Evolutionary conservation across 2,113 vertebrate genomes (phyloP).

Genomic region (Cebidichthys violaceus): DNA sequence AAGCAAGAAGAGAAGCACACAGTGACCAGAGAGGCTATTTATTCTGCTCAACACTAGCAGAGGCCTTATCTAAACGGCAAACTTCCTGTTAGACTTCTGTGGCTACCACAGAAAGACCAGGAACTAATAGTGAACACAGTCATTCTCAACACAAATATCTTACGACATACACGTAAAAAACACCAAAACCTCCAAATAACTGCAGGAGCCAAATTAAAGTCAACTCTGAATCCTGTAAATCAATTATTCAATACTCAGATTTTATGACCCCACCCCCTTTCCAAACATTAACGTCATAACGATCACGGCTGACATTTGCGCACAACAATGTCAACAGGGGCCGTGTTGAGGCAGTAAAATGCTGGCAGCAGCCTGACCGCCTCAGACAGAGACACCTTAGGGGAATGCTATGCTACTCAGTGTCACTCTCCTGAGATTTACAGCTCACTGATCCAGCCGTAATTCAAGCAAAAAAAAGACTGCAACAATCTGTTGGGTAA

Average conservation of each 20-base stretch:
- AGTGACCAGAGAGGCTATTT: neutral
- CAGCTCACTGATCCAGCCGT: slow-evolving; percentile 36
- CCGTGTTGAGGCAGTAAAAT: neutral
- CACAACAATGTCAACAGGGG: slow-evolving; percentile 9
- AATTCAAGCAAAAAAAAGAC: slow-evolving; percentile 42
- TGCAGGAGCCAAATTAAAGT: neutral
- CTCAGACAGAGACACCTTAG: slow-evolving; percentile 30
- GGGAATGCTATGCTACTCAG: slow-evolving; percentile 10
- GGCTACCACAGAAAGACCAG: neutral
- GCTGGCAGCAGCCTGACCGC: slow-evolving; percentile 8
- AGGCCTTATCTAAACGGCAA: neutral
- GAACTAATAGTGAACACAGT: neutral
- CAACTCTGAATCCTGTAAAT: neutral
- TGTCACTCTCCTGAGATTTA: slow-evolving; percentile 47
- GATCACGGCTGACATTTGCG: slow-evolving; percentile 3
- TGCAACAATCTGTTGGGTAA: slow-evolving; percentile 4
- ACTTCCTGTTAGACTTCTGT: slow-evolving; percentile 11
- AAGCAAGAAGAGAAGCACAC: neutral
- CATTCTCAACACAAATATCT: neutral
- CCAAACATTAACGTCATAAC: slow-evolving; percentile 2
- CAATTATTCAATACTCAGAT: neutral
- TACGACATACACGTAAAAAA: neutral
- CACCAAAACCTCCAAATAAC: neutral
- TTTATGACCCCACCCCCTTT: neutral
- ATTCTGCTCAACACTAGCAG: neutral